Percentiles rank a stretch among this genome's conserved stretches.
Evolutionary conservation across 2,888 invertebrate genomes (phyloP).

Genomic region (Cecidostiba fungosa): DNA sequence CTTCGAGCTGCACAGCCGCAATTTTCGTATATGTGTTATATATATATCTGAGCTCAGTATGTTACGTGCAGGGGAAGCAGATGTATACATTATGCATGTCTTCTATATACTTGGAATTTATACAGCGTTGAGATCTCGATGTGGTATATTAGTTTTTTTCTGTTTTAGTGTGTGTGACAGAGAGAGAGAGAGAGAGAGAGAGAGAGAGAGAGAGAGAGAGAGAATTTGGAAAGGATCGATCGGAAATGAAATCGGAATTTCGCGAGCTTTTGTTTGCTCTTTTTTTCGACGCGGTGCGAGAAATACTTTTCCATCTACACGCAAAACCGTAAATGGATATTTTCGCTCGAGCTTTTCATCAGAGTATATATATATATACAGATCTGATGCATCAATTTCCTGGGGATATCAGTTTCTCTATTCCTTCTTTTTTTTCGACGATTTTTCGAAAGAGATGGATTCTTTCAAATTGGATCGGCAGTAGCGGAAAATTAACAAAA

Average conservation of each 20-base stretch:
- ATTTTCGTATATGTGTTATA: not conserved
- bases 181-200: too few relatives aligned
- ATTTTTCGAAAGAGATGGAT: not conserved
- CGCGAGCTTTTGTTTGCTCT: too few relatives aligned
- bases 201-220: too few relatives aligned
- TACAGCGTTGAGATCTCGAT: not conserved
- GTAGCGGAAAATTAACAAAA: not conserved
- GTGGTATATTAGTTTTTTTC: not conserved
- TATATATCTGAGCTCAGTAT: not conserved
- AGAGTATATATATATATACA: too few relatives aligned
- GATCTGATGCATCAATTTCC: not conserved
- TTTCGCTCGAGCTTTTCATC: constrained; percentile 19
- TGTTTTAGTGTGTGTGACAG: not conserved
- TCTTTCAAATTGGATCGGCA: not conserved
- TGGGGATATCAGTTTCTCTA: not conserved
- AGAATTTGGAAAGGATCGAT: not conserved
- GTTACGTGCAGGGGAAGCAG: not conserved
- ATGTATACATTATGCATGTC: constrained; percentile 5
- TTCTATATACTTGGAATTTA: not conserved
- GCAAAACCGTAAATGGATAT: constrained; percentile 23
- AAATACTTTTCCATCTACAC: not conserved
- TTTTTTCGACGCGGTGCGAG: not conserved
- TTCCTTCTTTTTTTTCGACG: constrained; percentile 36
- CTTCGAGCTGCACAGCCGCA: not conserved
- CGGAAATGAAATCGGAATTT: not conserved